These are phyloP conservation scores for Gavialis gangeticus DNA, from an alignment of 2,113 vertebrate species.

Conservation along the genomic window DNA sequence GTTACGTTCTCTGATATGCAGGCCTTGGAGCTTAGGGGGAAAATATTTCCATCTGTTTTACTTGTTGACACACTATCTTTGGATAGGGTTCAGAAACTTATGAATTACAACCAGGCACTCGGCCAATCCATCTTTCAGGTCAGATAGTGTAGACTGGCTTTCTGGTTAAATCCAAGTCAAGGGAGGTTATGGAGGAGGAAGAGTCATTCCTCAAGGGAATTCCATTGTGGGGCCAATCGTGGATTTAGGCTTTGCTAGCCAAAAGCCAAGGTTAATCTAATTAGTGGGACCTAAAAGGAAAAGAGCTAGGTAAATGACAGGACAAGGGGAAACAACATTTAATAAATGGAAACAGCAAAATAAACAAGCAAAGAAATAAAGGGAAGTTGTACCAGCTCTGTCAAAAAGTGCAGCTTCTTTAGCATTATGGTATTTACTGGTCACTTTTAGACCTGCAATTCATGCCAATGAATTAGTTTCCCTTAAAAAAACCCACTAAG, in stretches of 20 bases:
- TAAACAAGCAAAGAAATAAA: not conserved
- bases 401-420: not conserved
- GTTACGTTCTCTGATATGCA: not conserved
- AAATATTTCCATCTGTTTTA: slow-evolving; percentile 44
- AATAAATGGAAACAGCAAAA: not conserved
- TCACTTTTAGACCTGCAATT: not conserved
- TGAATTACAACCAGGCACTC: slow-evolving; percentile 39
- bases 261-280: slow-evolving; percentile 40
- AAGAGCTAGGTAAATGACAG: slow-evolving; percentile 34
- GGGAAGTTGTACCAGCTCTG: rapidly evolving
- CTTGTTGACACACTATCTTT: slow-evolving; percentile 32
- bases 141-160: slow-evolving; percentile 2
- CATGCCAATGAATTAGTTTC: not conserved
- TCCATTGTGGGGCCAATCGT: not conserved
- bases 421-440: not conserved
- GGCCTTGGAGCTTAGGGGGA: not conserved
- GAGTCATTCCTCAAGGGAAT: slow-evolving; percentile 30
- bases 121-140: slow-evolving; percentile 20
- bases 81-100: not conserved
- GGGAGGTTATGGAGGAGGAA: slow-evolving; percentile 12
- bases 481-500: not conserved
- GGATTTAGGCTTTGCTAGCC: slow-evolving; percentile 19
- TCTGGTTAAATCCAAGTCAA: slow-evolving; percentile 7
- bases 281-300: slow-evolving; percentile 17
- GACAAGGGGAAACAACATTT: not conserved